phyloP scores from a whole-genome alignment of 53 echinoderm and acorn worm genomes.

The Holothuria scabra region DNA sequence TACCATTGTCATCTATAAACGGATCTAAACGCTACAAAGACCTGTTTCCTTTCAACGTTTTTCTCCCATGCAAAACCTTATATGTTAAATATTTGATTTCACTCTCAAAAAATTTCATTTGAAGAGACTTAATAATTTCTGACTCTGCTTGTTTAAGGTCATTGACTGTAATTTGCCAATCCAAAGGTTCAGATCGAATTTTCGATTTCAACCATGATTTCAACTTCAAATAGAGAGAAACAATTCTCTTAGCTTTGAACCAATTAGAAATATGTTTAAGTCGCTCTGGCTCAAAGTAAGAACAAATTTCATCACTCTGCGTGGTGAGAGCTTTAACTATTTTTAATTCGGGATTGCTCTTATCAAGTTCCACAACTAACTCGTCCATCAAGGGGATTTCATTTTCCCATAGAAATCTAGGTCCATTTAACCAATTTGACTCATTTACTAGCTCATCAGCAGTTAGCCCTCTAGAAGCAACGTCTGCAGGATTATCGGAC shows the following conservation, averaged over 20 bases:
- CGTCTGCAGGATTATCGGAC: neutral
- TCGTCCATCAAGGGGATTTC: neutral
- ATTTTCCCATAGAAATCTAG: neutral
- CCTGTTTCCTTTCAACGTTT: neutral
- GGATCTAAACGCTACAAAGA: neutral
- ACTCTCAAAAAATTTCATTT: neutral
- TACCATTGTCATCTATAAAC: neutral
- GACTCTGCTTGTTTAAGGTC: neutral
- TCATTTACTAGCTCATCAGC: neutral
- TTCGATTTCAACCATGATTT: neutral
- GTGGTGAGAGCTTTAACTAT: neutral
- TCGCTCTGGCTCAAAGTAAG: neutral
- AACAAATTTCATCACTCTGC: neutral
- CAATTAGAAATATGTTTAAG: neutral
- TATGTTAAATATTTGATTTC: neutral
- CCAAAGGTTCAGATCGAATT: neutral
- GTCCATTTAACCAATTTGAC: slow-evolving; percentile 1
- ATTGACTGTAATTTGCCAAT: too few species aligned
- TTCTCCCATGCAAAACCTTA: neutral
- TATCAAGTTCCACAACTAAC: neutral
- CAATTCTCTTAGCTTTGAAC: neutral
- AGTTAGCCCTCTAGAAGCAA: neutral
- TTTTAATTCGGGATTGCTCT: neutral
- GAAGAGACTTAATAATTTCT: neutral
- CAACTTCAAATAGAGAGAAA: neutral